Evolutionary conservation across 2,888 invertebrate species (phyloP), one percentile per base, ranked within the genome.

Genomic region (Nomada fucata): DNA sequence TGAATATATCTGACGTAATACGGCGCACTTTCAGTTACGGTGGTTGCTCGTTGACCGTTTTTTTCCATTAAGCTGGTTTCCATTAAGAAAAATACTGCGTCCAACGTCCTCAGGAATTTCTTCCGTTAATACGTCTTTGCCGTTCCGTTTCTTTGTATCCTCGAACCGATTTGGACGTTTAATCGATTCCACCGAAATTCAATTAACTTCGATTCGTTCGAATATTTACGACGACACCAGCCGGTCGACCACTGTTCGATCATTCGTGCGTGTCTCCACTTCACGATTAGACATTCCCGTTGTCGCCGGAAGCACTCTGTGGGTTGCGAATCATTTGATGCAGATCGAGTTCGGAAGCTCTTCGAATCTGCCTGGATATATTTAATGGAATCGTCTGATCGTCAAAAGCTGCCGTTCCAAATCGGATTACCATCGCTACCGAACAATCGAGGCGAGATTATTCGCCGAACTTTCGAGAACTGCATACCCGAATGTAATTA

Each of bases 1-100:
- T 20, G 29, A 53, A 73, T 60, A 81, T 74, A 47, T 13, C 44
- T n/a, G 26, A 53, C 55, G 20, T 57, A 47, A 75, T 63, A 53
- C n/a, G 52, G 42, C 18, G 42, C 18, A 2, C 50, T 67, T 53
- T 26, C n/a, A 29, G 18, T 13, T 61, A 44, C 29, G 11, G 11
- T 29, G 2, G n/a, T 15, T 23, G 36, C 15, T 29, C 20, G n/a
- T n/a, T 20, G 10, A 20, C 36, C 36, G 59, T n/a, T 15, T 69
- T 20, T 20, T 10, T 4, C 15, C 26, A 18, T 42, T 1, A 15
- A 2, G 47, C 47, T 15, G 13, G 11, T 47, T 15, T 47, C 3
- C 47, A 15, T 47, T 11, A 47, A 13, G 47, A 13, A 47, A 47
- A 47, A 15, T 13, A 15, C 47, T 47, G 47, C 1, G 1, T 0